phyloP scores from a whole-genome alignment of 2,888 invertebrate species.

The Troglohyphantes excavatus region DNA sequence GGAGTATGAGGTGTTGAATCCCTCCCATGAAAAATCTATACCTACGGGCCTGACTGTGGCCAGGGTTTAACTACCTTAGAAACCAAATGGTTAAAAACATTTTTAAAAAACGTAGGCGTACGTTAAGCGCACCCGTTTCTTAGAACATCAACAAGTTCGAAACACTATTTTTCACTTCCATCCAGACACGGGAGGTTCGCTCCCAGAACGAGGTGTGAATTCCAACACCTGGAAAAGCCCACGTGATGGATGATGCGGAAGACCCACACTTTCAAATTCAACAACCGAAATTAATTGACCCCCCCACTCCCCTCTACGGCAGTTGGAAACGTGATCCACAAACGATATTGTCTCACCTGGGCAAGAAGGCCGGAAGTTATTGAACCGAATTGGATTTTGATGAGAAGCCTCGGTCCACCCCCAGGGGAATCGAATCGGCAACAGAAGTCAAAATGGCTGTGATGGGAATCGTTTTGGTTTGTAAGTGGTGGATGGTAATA shows the following conservation, averaged over 20 bases:
- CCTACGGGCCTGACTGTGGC: too few species aligned
- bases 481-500: too few species aligned
- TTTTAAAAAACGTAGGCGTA: too few species aligned
- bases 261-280: slow-evolving; percentile 16
- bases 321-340: slow-evolving; percentile 46
- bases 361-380: slow-evolving; percentile 34
- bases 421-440: too few species aligned
- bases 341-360: slow-evolving; percentile 27
- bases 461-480: too few species aligned
- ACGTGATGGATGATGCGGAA: slow-evolving; percentile 6
- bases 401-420: background rate
- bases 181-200: background rate
- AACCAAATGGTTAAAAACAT: too few species aligned
- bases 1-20: too few species aligned
- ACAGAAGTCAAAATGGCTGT: too few species aligned
- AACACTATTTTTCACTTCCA: slow-evolving; percentile 30
- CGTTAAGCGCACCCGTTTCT: background rate
- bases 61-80: too few species aligned
- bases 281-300: slow-evolving; percentile 40
- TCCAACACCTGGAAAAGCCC: slow-evolving; percentile 25
- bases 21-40: too few species aligned
- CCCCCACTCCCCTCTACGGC: slow-evolving; percentile 7
- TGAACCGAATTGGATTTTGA: slow-evolving; percentile 17
- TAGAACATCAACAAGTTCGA: background rate
- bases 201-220: slow-evolving; percentile 57